Base-by-base conservation (phyloP, 2,797 vertebrate species). In the Nannoperca obscura region DNA sequence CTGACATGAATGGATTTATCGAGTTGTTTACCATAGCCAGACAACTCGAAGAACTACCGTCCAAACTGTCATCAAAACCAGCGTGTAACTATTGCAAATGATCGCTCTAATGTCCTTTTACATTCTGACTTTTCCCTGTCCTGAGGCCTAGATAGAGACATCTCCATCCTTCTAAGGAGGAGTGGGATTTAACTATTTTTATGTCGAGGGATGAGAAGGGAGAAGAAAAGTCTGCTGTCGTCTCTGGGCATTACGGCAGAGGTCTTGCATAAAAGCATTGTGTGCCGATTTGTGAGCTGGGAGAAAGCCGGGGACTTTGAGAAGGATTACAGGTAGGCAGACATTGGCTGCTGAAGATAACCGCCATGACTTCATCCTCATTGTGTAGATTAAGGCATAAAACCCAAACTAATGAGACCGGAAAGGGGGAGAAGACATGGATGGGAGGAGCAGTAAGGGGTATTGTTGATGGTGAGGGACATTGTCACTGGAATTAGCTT, bases 341-440 rank as follows among this genome's bases (percentile, higher is more conserved):
- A 86, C 89, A 85, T 93, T 93, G 94, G 93, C 94, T 95, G 88
- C 93, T 81, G 91, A 90, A 94, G 94, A 95, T 96, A 95, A 96
- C 95, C 93, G 88, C 92, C 94, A 95, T 95, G 91, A 96, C 95
- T 96, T 96, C 94, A 94, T 96, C 95, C 95, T 96, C 94, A 95
- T 96, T 95, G 96, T 96, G 93, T 94, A 95, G 95, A 96, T 95
- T 95, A 96, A 93, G 95, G 95, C 96, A 95, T 96, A 97, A 96
- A 96, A 96, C 95, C 95, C 94, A 95, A 93, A 94, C 93, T 97
- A 97, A 97, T 97, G 96, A 97, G 89, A 90, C 77, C 70, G 50
- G 81, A 91, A 88, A 88, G 86, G 84, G 68, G 78, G 76, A 80
- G 70, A 86, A 79, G 85, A 57, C 80, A 71, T 82, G 84, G 60